Evolutionary conservation across 2,888 invertebrate species (phyloP).

Genomic region (Disparrhopalites patrizii): DNA sequence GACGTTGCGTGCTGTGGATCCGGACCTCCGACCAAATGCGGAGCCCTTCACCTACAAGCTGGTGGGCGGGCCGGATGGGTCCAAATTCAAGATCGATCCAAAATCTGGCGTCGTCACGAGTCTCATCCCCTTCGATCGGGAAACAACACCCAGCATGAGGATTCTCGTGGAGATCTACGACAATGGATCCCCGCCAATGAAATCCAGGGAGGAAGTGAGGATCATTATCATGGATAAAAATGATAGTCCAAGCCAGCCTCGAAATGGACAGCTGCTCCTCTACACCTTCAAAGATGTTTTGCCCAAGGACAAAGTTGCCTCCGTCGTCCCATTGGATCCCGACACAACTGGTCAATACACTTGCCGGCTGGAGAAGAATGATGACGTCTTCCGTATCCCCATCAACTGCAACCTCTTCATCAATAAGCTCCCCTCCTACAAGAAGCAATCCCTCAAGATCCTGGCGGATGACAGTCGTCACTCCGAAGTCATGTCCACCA

Average conservation of each 20-base stretch:
- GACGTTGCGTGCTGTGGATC: constrained; percentile 85
- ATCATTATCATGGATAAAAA: constrained; percentile 88
- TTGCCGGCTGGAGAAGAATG: constrained; percentile 65
- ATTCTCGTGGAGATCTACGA: constrained; percentile 89
- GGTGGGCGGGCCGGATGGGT: constrained; percentile 81
- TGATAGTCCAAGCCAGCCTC: constrained; percentile 82
- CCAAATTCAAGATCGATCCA: constrained; percentile 82
- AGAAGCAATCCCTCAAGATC: constrained; percentile 62
- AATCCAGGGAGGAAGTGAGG: constrained; percentile 82
- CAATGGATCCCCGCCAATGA: constrained; percentile 73
- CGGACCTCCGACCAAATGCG: constrained; percentile 80
- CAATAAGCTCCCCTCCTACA: constrained; percentile 60
- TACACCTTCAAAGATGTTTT: constrained; percentile 71
- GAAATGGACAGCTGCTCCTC: constrained; percentile 75
- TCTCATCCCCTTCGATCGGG: constrained; percentile 83
- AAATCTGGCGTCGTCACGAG: constrained; percentile 86
- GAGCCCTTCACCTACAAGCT: constrained; percentile 85
- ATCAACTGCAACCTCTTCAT: constrained; percentile 76
- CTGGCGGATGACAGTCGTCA: constrained; percentile 87
- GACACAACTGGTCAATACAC: constrained; percentile 85
- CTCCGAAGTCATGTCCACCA: constrained; percentile 77
- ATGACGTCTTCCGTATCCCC: constrained; percentile 57
- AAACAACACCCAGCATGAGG: constrained; percentile 75
- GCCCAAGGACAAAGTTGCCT: constrained; percentile 78
- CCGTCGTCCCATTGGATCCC: constrained; percentile 86